phyloP scores from a whole-genome alignment of 2,888 invertebrate species.

The Schizaphis graminum region DNA sequence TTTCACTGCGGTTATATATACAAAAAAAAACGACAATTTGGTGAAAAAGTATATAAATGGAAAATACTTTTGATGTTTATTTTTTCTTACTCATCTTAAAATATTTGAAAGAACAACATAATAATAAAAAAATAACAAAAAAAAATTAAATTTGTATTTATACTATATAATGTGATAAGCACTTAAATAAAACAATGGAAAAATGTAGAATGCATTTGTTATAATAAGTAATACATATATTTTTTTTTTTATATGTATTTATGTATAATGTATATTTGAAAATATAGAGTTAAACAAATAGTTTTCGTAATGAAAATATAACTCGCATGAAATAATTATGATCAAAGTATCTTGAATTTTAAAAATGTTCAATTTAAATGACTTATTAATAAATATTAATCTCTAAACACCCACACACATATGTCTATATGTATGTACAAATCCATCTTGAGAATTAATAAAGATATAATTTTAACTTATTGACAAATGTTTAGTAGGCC shows the following conservation, averaged over 20 bases:
- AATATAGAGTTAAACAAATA: neutral
- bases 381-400: neutral
- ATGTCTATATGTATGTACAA: neutral
- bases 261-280: neutral
- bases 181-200: neutral
- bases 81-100: neutral
- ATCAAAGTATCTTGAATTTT: neutral
- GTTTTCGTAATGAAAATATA: neutral
- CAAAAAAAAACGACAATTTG: neutral
- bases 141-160: neutral
- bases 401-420: neutral
- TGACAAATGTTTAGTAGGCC: neutral
- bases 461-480: neutral
- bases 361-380: neutral
- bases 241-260: neutral
- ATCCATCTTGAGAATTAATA: neutral
- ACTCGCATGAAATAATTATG: neutral
- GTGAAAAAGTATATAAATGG: neutral
- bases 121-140: neutral
- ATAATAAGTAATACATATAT: neutral
- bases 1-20: neutral
- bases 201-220: neutral
- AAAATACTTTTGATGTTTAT: slow-evolving; percentile 12
- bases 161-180: neutral
- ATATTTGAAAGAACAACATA: neutral